phyloP scores from a whole-genome alignment of 2,113 vertebrate species.

The Thermophis baileyi region DNA sequence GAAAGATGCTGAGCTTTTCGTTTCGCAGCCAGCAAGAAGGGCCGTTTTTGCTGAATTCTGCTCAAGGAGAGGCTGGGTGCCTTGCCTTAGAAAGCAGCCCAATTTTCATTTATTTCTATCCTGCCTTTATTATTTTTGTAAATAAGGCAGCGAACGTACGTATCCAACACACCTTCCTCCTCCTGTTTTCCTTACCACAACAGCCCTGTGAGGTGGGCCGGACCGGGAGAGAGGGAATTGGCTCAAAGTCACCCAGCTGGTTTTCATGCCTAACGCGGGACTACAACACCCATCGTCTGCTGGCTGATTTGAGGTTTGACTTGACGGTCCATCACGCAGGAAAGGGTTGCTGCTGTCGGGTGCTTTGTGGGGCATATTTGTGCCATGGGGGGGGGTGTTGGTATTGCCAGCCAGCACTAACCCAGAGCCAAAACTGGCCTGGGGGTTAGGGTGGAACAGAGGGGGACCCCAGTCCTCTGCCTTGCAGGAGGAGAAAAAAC shows the following conservation, averaged over 20 bases:
- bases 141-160: not conserved
- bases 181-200: not conserved
- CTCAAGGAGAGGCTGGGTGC: not conserved
- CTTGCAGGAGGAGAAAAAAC: not conserved
- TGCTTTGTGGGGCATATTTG: not conserved
- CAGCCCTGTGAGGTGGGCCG: not conserved
- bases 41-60: not conserved
- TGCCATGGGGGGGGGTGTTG: too few relatives aligned
- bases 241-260: not conserved
- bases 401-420: not conserved
- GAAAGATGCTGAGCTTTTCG: not conserved
- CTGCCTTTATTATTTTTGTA: not conserved
- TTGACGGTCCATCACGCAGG: not conserved
- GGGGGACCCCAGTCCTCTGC: not conserved
- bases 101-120: not conserved
- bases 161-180: not conserved
- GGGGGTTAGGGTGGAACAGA: not conserved
- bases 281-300: not conserved
- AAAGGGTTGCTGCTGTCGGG: not conserved
- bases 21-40: not conserved
- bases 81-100: not conserved
- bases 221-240: not conserved
- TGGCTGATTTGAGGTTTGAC: not conserved
- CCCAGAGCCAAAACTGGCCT: not conserved
- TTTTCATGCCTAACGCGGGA: not conserved